Evolutionary conservation across 1,140 invertebrate genomes (phyloP).

Genomic region (Solenopsis invicta): DNA sequence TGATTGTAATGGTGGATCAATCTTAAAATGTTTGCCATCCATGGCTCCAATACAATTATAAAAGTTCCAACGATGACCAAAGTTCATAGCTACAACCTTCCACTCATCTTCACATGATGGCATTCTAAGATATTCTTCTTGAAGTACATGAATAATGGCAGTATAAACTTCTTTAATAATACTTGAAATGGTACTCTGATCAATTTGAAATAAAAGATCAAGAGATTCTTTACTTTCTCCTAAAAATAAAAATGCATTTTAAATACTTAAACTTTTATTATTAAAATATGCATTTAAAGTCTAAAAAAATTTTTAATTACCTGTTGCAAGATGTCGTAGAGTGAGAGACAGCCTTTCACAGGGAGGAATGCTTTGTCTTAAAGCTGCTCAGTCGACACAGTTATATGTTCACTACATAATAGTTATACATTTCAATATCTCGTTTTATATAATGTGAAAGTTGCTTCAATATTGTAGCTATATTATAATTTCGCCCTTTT

Average conservation of each 20-base stretch:
- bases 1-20: not conserved
- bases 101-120: not conserved
- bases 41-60: not conserved
- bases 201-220: not conserved
- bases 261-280: not conserved
- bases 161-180: not conserved
- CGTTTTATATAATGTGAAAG: too few relatives aligned
- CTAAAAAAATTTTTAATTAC: not conserved
- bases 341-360: not conserved
- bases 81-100: not conserved
- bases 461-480: too few relatives aligned
- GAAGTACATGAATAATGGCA: not conserved
- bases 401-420: too few relatives aligned
- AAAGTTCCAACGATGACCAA: not conserved
- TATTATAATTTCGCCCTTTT: too few relatives aligned
- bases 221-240: not conserved
- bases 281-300: not conserved
- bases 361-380: not conserved
- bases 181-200: not conserved
- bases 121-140: slow-evolving; percentile 8
- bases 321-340: not conserved
- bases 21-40: slow-evolving; percentile 7
- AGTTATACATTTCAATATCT: too few relatives aligned
- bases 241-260: not conserved
- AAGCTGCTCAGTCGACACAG: too few relatives aligned